These are phyloP conservation scores for Montipora capitata DNA, from an alignment of 92 coral and sea anemone genomes.

Conservation along the genomic window DNA sequence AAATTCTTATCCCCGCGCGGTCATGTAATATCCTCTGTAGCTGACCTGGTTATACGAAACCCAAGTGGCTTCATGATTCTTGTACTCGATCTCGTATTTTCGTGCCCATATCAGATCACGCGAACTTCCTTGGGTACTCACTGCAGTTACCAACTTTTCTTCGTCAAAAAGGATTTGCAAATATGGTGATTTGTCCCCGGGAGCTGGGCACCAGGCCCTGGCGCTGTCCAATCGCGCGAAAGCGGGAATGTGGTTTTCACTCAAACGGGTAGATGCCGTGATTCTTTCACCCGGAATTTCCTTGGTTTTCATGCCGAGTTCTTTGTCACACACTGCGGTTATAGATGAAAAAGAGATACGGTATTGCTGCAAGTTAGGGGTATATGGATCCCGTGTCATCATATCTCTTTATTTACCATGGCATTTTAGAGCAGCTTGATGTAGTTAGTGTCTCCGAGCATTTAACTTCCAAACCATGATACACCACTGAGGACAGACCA, in stretches of 20 bases:
- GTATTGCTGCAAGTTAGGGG: too few relatives aligned
- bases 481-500: too few relatives aligned
- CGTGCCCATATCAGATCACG: neutral
- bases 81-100: neutral
- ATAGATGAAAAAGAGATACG: too few relatives aligned
- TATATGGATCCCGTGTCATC: too few relatives aligned
- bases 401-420: too few relatives aligned
- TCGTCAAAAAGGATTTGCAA: neutral
- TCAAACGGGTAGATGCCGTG: constrained; percentile 15
- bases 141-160: constrained; percentile 1
- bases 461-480: too few relatives aligned
- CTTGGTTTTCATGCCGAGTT: constrained; percentile 33
- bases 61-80: neutral
- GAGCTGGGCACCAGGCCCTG: constrained; percentile 22
- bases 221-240: constrained; percentile 29
- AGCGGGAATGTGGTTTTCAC: neutral
- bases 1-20: too few relatives aligned
- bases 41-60: neutral
- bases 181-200: neutral
- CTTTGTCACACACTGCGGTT: neutral
- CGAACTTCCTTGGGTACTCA: neutral
- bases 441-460: too few relatives aligned
- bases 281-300: constrained; percentile 18
- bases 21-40: too few relatives aligned
- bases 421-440: too few relatives aligned